A percentile compares a stretch with the other conserved stretches of the same genome.
phyloP scores from a whole-genome alignment of 2,113 vertebrate genomes.

The Meles meles region DNA sequence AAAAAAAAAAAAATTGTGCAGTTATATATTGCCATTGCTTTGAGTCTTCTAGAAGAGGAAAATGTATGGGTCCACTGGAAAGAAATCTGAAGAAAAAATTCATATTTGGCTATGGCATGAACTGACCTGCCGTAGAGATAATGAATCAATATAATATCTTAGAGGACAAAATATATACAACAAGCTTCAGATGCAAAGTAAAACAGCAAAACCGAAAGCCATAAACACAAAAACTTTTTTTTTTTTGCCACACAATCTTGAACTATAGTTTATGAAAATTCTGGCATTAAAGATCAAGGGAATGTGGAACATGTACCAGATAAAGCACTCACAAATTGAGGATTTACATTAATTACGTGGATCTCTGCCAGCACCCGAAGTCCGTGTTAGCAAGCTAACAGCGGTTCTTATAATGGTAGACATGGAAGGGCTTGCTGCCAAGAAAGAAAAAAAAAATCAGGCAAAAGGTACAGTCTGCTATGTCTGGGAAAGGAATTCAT shows the following conservation, averaged over 20 bases:
- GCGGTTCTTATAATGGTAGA: background rate
- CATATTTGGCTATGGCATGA: background rate
- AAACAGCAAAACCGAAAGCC: background rate
- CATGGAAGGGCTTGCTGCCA: background rate
- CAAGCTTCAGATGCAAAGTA: conserved; percentile 1
- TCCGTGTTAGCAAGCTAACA: background rate
- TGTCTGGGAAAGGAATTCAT: background rate
- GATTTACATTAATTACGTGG: background rate
- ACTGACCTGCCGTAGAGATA: background rate
- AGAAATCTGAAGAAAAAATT: background rate
- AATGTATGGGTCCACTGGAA: background rate
- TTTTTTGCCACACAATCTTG: background rate
- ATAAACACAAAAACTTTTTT: background rate
- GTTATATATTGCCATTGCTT: background rate
- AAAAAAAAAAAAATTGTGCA: background rate
- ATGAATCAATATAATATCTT: background rate
- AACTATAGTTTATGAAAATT: background rate
- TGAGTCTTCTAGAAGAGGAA: background rate
- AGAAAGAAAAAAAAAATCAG: background rate
- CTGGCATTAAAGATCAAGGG: background rate
- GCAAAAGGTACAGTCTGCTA: background rate
- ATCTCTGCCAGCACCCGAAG: background rate
- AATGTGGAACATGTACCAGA: background rate
- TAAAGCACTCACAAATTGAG: background rate
- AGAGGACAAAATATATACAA: background rate